phyloP scores from a whole-genome alignment of 1,140 invertebrate genomes.

The Adoxophyes honmai region DNA sequence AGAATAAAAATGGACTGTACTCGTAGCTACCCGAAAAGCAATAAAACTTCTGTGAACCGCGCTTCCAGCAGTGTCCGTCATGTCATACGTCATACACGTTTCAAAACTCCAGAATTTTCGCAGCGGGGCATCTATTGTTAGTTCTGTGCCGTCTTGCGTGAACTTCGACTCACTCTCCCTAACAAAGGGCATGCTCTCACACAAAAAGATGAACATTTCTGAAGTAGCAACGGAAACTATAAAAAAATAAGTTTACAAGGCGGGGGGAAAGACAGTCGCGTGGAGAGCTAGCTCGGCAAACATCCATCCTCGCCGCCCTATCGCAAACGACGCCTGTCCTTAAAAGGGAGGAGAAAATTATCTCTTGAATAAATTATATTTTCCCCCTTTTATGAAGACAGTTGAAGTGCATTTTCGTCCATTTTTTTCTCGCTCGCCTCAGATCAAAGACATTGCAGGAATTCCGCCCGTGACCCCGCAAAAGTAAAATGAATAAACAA shows the following conservation, averaged over 20 bases:
- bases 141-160: conserved; percentile 8
- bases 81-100: too few relatives aligned
- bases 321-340: conserved; percentile 55
- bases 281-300: conserved; percentile 40
- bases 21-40: too few relatives aligned
- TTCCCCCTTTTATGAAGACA: conserved; percentile 72
- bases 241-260: conserved; percentile 1
- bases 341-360: conserved; percentile 72
- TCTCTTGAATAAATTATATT: conserved; percentile 77
- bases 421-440: conserved; percentile 58
- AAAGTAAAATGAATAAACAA: conserved; percentile 70
- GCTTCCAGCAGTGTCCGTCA: not conserved
- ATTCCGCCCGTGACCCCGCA: conserved; percentile 66
- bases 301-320: conserved; percentile 58
- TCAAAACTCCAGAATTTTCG: not conserved
- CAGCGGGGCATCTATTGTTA: not conserved
- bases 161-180: not conserved
- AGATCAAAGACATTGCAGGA: conserved; percentile 70
- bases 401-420: conserved; percentile 72
- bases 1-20: too few relatives aligned
- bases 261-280: not conserved
- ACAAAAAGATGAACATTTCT: not conserved
- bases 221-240: conserved; percentile 10
- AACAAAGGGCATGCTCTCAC: not conserved
- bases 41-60: too few relatives aligned